A percentile compares a stretch with the other conserved stretches of the same genome.
Conservation (phyloP, 2,113 vertebrate genomes). For the Rattus rattus region DNA sequence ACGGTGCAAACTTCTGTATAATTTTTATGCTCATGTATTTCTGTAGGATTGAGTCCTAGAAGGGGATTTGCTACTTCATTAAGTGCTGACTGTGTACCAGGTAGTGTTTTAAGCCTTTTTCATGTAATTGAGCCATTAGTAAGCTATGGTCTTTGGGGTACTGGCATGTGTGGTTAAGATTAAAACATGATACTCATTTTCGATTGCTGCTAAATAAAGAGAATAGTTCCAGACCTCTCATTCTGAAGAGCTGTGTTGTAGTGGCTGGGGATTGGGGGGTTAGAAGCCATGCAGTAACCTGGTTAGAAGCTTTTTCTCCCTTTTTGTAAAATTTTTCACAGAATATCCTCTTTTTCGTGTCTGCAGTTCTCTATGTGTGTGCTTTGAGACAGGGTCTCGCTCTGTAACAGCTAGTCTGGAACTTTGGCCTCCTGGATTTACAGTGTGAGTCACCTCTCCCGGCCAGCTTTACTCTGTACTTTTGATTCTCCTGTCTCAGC, state of each 20-base stretch:
- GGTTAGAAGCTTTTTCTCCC: neutral
- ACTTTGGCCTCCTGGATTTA: neutral
- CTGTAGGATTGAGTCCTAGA: neutral
- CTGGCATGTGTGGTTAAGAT: neutral
- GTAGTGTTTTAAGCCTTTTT: conserved; percentile 42
- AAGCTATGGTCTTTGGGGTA: neutral
- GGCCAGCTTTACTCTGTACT: neutral
- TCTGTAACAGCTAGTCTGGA: neutral
- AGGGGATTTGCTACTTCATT: conserved; percentile 7
- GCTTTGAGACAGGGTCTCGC: neutral
- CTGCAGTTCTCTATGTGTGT: neutral
- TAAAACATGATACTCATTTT: neutral
- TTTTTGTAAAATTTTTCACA: neutral
- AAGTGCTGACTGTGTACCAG: neutral
- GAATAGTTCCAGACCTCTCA: neutral
- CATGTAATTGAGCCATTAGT: neutral
- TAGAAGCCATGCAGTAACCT: neutral
- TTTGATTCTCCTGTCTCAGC: neutral
- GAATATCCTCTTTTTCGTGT: neutral
- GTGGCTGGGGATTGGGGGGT: neutral
- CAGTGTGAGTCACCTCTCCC: neutral
- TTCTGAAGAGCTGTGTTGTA: neutral
- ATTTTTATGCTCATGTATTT: neutral
- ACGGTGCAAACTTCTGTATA: neutral
- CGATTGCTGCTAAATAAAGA: neutral